A percentile compares a stretch with the other conserved stretches of the same genome.
phyloP scores from a whole-genome alignment of 2,888 invertebrate species.

The Disparrhopalites patrizii region DNA sequence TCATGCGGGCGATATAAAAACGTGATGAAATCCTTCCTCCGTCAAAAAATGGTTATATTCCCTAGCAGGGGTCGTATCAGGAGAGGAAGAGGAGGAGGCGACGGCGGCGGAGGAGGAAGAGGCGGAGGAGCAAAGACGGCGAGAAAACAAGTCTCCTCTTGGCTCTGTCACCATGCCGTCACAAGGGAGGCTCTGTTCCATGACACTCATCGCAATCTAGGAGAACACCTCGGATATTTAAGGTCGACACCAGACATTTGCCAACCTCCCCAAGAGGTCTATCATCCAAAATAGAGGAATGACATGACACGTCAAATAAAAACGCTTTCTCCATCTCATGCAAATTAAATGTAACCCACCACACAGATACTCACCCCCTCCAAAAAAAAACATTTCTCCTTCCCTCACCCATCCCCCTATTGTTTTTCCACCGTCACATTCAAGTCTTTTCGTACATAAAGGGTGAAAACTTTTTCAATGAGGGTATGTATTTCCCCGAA shows the following conservation, averaged over 20 bases:
- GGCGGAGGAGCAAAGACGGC: constrained; percentile 1
- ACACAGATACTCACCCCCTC: constrained; percentile 11
- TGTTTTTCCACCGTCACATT: too few relatives aligned
- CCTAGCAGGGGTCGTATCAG: too few relatives aligned
- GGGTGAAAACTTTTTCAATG: too few relatives aligned
- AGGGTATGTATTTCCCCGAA: too few relatives aligned
- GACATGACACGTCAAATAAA: constrained; percentile 31
- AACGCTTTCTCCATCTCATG: constrained; percentile 32
- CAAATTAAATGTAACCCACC: constrained; percentile 31
- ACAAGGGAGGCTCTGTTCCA: constrained; percentile 23
- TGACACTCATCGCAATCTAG: constrained; percentile 24
- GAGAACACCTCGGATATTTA: constrained; percentile 29
- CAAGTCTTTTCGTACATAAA: too few relatives aligned
- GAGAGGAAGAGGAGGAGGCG: too few relatives aligned
- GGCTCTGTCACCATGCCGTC: constrained; percentile 15
- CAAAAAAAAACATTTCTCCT: constrained; percentile 11
- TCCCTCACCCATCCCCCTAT: too few relatives aligned
- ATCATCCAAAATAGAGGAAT: constrained; percentile 18
- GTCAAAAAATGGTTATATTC: too few relatives aligned
- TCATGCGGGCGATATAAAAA: too few relatives aligned
- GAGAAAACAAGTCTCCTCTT: constrained; percentile 20
- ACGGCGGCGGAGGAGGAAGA: not conserved
- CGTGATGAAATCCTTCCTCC: too few relatives aligned
- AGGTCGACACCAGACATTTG: constrained; percentile 28
- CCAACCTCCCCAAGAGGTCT: constrained; percentile 25